Evolutionary conservation across 2,113 vertebrate species (phyloP), one percentile per base, ranked within the genome.

Genomic region (Grammomys surdaster): DNA sequence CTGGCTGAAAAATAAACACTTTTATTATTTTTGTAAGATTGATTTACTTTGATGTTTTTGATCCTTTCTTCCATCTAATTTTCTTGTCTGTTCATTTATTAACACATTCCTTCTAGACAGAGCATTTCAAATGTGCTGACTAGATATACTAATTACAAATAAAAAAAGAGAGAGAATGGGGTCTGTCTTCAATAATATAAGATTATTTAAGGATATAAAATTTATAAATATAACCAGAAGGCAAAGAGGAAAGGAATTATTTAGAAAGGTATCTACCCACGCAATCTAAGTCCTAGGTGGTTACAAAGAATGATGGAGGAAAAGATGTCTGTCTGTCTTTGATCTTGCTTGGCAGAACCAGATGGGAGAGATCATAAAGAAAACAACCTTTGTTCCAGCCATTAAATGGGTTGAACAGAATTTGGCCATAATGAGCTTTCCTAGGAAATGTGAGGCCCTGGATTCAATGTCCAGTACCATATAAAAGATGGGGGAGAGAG

Each of bases 31-130:
- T 36, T 56, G 7, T 26, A 73, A 92, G 26, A 89, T 48, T 69
- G 16, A 90, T 43, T 72, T 3, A 36, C 2, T 73, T 90, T 28
- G 58, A 28, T 77, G 36, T 1, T 84, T 96, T 92, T 96, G 6
- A 90, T 86, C 20, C 72, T 56, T 87, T 67, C 40, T 90, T 82
- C 11, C 24, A 84, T 84, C 87, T 73, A 84, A 93, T 93, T 73
- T 16, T 77, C 13, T 78, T 84, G 51, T 63, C 3, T 88, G 73
- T 88, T 84, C 2, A 58, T 56, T 28, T 88, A 58, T 43, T 88
- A 88, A 73, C 56, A 72, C 56, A 73, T 58, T 88, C 36, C 77
- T 28, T 90, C 24, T 88, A 91, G 9, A 90, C 17, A 51, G 19
- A 87, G 26, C 9, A 33, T 73, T 91, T 85, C 46, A 88, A 91